Evolutionary conservation across 1,140 invertebrate genomes (phyloP), one percentile per base, ranked within the genome.

Genomic region (Tetragonula clypearis): DNA sequence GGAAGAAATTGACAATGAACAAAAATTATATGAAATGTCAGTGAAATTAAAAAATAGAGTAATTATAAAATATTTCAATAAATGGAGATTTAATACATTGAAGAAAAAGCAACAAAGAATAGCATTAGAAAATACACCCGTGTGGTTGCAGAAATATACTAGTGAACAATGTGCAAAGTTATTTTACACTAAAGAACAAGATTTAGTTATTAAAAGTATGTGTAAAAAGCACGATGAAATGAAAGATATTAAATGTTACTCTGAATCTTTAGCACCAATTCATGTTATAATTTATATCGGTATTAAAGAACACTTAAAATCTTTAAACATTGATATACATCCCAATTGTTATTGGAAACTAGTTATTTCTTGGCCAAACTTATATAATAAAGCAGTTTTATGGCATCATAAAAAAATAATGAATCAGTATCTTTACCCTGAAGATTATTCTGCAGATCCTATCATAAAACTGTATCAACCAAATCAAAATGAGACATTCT

Each of bases 321-420:
- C 80, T 8, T 77, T 88, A 3, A 88, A 93, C 0, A 89, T 85
- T 0, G 86, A 92, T 76, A 66, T 78, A 21, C 41, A 68, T 35
- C 83, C 91, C 84, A 95, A 95, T 86, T 93, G 96, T 74, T 97
- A 96, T 91, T 97, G 96, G 96, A 97, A 97, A 93, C 87, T 97
- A 41, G 92, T 96, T n/a, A 90, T 97, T 26, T 96, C 96, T 0
- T 94, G 96, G 79, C 96, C 96, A 23, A 92, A 95, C 79, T 82
- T 94, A 23, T 84, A 88, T 11, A 91, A 92, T 23, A 87, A 87
- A 58, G 66, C 90, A 8, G 62, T 92, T 6, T 73, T 93, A 0
- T 93, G 93, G 93, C 87, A 92, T 26, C 87, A 94, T 55, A 92
- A 93, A 68, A 92, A 92, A 60, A 80, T 93, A 53, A 90, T 94